Percentiles rank a stretch among this genome's conserved stretches.
Conservation (phyloP, 2,113 vertebrate genomes). For the Tachysurus vachellii region DNA sequence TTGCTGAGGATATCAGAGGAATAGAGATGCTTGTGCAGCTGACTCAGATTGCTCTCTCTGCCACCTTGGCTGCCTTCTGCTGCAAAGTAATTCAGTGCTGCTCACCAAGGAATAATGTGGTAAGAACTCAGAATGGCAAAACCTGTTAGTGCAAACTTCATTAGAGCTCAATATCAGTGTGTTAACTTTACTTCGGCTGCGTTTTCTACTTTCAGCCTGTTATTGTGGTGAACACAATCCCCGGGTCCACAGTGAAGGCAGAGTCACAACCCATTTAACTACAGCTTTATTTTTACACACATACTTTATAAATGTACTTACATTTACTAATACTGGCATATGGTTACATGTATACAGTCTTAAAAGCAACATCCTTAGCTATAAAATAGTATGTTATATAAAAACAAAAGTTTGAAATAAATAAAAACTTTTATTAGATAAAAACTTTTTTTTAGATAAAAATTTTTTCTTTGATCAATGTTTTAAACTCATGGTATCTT, state of each 20-base stretch:
- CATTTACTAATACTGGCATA: not conserved
- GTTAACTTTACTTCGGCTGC: not conserved
- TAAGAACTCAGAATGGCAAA: constrained; percentile 53
- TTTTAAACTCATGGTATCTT: no score
- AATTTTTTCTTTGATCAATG: no score
- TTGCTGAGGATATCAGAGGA: not conserved
- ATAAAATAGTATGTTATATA: not conserved
- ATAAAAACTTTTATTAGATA: no score
- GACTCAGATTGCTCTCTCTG: constrained; percentile 63
- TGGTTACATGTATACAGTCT: not conserved
- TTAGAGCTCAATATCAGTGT: not conserved
- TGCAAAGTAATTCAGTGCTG: constrained; percentile 74
- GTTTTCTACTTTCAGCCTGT: constrained; percentile 64
- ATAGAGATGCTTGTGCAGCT: constrained; percentile 45
- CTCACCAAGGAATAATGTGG: constrained; percentile 58
- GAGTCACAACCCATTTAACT: not conserved
- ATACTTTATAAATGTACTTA: not conserved
- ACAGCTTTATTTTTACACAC: not conserved
- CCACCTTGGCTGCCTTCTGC: constrained; percentile 66
- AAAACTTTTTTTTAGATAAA: no score
- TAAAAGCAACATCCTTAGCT: not conserved
- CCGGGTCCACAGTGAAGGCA: constrained; percentile 43
- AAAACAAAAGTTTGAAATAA: no score
- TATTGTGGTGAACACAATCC: constrained; percentile 61
- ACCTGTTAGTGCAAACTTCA: not conserved